Evolutionary conservation across 2,113 vertebrate genomes (phyloP).

Genomic region (Ailurus styani): DNA sequence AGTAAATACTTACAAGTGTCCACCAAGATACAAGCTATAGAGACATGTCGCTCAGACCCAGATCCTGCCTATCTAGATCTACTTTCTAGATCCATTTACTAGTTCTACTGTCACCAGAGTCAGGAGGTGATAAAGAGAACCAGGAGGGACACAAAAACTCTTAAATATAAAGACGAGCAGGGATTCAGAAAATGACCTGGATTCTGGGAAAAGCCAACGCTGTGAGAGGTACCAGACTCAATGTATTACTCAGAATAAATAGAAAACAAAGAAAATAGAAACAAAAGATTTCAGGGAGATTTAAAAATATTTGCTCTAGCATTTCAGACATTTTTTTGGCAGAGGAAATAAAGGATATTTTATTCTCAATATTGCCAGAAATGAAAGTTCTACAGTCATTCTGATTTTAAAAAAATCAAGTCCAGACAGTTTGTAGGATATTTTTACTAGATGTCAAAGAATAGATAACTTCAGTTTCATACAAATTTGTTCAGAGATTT

Average conservation of each 20-base stretch:
- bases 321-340: neutral
- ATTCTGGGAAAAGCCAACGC: neutral
- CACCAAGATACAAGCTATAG: accelerated
- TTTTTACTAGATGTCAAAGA: neutral
- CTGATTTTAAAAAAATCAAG: neutral
- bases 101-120: neutral
- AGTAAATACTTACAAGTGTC: accelerated
- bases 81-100: neutral
- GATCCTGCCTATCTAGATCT: neutral
- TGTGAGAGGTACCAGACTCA: no score
- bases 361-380: neutral
- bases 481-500: neutral
- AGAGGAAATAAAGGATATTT: neutral
- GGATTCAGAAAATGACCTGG: neutral
- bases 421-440: neutral
- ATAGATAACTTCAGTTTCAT: neutral
- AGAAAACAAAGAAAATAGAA: neutral
- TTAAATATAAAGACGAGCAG: neutral
- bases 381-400: neutral
- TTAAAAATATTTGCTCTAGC: neutral
- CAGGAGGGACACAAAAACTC: neutral
- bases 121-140: neutral
- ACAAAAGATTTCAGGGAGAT: neutral
- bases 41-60: no score
- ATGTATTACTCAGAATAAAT: neutral